Evolutionary conservation across 2,888 invertebrate species (phyloP), one percentile per base, ranked within the genome.

Genomic region (Orchesellides sinensis): DNA sequence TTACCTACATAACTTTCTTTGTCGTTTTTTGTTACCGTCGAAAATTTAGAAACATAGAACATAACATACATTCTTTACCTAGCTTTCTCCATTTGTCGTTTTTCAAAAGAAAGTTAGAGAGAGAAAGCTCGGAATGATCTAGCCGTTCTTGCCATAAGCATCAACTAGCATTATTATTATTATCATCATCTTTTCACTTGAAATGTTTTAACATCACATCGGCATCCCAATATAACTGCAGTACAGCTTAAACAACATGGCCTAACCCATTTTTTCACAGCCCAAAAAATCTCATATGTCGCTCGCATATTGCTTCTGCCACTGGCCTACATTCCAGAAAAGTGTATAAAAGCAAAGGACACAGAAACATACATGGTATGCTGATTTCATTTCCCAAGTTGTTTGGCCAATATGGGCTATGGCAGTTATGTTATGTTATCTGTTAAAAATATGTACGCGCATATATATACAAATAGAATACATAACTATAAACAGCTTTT

Each of bases 101-200:
- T n/a, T n/a, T n/a, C n/a, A n/a, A n/a, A n/a, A n/a, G n/a, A n/a
- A n/a, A n/a, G n/a, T n/a, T n/a, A n/a, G n/a, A n/a, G n/a, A n/a
- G n/a, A n/a, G n/a, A n/a, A n/a, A n/a, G 56, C 40, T 61, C 32
- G 29, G 29, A 61, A 29, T 61, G 40, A n/a, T 63, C 40, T 25
- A 23, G 10, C n/a, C 23, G 54, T 25, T 12, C 54, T 25, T 21
- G 52, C 52, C 23, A 52, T 21, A 6, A 54, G 25, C 54, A 25
- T 49, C 17, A 19, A 25, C 4, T 27, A 59, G 12, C 27, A 49
- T 5, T 21, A 35, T 47, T 47, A 47, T 66, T 47, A 66, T 47
- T 66, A 66, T 45, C 25, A 47, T 66, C 47, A 66, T 66, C 66
- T 66, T 66, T 66, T 66, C 66, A 66, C 66, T 66, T 66, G 47